Percentiles rank a stretch among this genome's conserved stretches.
These are phyloP conservation scores for Folsomia manolachei DNA, from an alignment of 2,888 invertebrate species.

Conservation along the genomic window DNA sequence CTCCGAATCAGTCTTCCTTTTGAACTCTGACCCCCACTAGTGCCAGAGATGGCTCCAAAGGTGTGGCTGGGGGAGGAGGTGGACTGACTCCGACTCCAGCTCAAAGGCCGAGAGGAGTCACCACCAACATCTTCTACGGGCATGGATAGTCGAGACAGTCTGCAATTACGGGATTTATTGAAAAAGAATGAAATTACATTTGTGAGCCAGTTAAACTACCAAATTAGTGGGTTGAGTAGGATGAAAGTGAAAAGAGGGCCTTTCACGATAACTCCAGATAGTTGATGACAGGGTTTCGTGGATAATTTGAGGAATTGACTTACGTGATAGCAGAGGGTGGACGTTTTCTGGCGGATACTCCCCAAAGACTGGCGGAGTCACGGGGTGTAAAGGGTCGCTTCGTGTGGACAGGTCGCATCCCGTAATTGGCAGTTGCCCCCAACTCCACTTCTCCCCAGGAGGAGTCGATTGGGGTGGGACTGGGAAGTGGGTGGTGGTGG, in stretches of 20 bases:
- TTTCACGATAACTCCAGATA: no score
- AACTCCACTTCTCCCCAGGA: neutral
- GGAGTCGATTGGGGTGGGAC: neutral
- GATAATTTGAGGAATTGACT: no score
- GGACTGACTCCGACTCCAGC: neutral
- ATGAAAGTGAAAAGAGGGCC: neutral
- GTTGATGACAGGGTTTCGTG: no score
- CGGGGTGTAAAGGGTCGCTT: constrained; percentile 48
- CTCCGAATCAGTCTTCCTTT: neutral
- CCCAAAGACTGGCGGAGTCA: constrained; percentile 45
- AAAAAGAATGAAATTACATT: no score
- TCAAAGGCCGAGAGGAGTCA: neutral
- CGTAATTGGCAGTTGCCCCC: constrained; percentile 3
- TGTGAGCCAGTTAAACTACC: neutral
- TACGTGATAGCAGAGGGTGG: constrained; percentile 50
- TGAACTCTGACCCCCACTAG: neutral
- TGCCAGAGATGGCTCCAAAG: neutral
- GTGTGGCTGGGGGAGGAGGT: neutral
- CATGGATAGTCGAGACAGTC: neutral
- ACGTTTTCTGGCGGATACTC: constrained; percentile 43
- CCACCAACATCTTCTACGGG: neutral
- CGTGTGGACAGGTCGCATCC: constrained; percentile 45
- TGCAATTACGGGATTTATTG: neutral
- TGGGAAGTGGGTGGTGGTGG: neutral
- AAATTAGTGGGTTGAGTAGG: no score